Conservation (phyloP, 2,113 vertebrate species). For the Tachycineta bicolor region DNA sequence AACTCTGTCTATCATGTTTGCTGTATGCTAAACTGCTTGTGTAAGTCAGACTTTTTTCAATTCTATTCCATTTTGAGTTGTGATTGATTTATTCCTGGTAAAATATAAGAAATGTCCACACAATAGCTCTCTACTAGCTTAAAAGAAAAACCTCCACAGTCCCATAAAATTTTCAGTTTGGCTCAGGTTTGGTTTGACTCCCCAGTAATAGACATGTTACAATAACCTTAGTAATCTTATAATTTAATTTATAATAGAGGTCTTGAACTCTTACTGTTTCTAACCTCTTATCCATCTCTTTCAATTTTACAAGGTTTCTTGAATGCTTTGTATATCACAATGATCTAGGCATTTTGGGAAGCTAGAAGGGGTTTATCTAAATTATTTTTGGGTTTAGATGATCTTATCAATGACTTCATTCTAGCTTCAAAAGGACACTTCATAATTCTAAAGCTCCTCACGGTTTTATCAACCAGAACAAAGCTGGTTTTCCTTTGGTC, state of each 20-base stretch:
- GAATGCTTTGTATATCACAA: not conserved
- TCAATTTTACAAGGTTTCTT: conserved; percentile 1
- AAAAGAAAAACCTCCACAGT: not conserved
- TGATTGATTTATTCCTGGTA: not conserved
- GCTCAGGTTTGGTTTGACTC: not conserved
- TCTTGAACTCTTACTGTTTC: conserved; percentile 23
- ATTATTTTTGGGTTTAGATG: not conserved
- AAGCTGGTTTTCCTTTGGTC: conserved; percentile 31
- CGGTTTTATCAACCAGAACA: conserved; percentile 25
- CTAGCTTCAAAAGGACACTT: conserved; percentile 50
- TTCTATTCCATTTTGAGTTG: not conserved
- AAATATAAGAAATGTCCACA: not conserved
- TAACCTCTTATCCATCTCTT: not conserved
- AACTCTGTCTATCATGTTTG: not conserved
- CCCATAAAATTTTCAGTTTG: not conserved
- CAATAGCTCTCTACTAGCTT: not conserved
- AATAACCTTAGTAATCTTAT: not conserved
- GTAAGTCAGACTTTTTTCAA: not conserved
- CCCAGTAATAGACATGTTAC: not conserved
- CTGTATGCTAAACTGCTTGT: not conserved
- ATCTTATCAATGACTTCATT: conserved; percentile 47
- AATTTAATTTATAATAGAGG: conserved; percentile 8
- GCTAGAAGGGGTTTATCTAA: not conserved
- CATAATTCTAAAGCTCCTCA: conserved; percentile 19
- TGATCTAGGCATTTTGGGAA: not conserved